A percentile compares a stretch with the other conserved stretches of the same genome.
Evolutionary conservation across 2,113 vertebrate genomes (phyloP).

Genomic region (Clinocottus analis): DNA sequence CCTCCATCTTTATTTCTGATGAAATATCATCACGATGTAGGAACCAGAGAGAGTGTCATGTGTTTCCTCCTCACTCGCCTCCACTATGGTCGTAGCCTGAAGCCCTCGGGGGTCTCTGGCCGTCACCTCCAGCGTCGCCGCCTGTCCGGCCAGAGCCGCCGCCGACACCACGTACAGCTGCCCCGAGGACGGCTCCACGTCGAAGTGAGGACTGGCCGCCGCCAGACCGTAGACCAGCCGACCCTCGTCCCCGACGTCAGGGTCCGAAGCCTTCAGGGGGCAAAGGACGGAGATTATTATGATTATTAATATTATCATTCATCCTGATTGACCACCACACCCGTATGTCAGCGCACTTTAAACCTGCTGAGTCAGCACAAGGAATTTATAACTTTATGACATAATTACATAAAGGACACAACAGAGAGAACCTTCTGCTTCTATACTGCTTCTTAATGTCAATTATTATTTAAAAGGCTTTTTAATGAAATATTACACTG

Average conservation of each 20-base stretch:
- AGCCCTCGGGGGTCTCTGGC: conserved; percentile 76
- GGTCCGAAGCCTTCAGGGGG: conserved; percentile 81
- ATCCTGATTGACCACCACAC: neutral
- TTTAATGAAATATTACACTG: too few relatives aligned
- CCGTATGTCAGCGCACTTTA: too few relatives aligned
- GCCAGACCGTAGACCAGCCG: conserved; percentile 79
- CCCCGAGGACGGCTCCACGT: conserved; percentile 79
- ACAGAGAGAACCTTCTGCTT: too few relatives aligned
- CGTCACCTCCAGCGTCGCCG: conserved; percentile 56
- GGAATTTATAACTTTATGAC: too few relatives aligned
- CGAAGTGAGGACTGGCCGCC: conserved; percentile 56
- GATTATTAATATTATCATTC: too few relatives aligned
- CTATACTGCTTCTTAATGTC: too few relatives aligned
- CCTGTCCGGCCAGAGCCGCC: conserved; percentile 44
- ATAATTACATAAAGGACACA: too few relatives aligned
- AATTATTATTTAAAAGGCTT: too few relatives aligned
- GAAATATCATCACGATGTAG: neutral
- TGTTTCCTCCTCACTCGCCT: conserved; percentile 65
- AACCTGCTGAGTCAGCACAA: too few relatives aligned
- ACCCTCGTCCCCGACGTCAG: conserved; percentile 69
- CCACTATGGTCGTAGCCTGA: conserved; percentile 59
- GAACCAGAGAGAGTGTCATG: neutral
- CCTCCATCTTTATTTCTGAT: neutral
- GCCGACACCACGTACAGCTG: conserved; percentile 80
- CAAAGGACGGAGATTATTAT: neutral